phyloP scores from a whole-genome alignment of 2,888 invertebrate genomes.

The Heterodera filipjevi region DNA sequence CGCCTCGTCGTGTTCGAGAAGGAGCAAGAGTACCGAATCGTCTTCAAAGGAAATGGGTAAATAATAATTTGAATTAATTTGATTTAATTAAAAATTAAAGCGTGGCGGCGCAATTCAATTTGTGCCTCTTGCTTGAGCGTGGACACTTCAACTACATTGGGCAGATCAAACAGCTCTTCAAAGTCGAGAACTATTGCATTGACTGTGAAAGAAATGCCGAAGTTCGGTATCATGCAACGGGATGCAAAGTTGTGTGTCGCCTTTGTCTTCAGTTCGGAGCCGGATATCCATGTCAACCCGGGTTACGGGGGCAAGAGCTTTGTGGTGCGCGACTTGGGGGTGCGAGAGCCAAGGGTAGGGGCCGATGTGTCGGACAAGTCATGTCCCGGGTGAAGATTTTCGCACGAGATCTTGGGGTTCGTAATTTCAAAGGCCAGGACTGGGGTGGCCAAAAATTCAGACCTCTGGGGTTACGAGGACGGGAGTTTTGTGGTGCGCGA shows the following conservation, averaged over 20 bases:
- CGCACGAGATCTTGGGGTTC: too few species aligned
- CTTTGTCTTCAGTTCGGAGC: neutral
- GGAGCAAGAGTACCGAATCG: constrained; percentile 5
- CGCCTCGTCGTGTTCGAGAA: constrained; percentile 7
- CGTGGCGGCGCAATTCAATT: neutral
- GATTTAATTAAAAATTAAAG: neutral
- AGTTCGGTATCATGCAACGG: neutral
- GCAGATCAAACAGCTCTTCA: neutral
- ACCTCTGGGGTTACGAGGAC: too few species aligned
- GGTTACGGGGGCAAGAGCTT: neutral
- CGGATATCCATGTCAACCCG: constrained; percentile 9
- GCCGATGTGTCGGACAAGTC: too few species aligned
- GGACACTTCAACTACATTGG: constrained; percentile 4
- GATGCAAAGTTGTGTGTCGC: constrained; percentile 12
- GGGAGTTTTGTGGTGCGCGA: too few species aligned
- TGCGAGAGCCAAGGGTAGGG: too few species aligned
- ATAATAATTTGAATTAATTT: neutral
- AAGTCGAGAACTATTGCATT: neutral
- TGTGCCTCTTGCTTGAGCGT: neutral
- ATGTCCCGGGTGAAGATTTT: too few species aligned
- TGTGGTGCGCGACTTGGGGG: too few species aligned
- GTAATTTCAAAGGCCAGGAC: too few species aligned
- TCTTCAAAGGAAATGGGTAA: constrained; percentile 11
- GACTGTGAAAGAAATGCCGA: neutral
- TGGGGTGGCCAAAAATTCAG: too few species aligned